Evolutionary conservation across 1,140 invertebrate species (phyloP).

Genomic region (Hormaphis cornu): DNA sequence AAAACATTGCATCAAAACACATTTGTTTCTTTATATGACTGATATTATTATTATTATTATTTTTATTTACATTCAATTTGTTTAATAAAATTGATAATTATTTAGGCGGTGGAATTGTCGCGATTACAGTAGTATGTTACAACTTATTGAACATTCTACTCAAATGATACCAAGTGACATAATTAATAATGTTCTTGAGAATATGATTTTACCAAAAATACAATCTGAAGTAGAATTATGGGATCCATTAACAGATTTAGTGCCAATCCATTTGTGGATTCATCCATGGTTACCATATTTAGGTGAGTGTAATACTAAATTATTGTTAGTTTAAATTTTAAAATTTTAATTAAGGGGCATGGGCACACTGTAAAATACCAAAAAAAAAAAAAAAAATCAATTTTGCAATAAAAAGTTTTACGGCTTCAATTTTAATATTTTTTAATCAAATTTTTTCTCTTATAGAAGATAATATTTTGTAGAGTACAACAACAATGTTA

Average conservation of each 20-base stretch:
- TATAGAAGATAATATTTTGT: too few species aligned
- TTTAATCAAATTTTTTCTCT: too few species aligned
- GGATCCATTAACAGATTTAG: slow-evolving; percentile 87
- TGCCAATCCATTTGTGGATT: slow-evolving; percentile 93
- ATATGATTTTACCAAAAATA: slow-evolving; percentile 70
- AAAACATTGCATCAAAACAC: too few species aligned
- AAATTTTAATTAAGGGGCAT: too few species aligned
- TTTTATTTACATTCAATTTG: neutral
- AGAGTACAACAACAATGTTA: too few species aligned
- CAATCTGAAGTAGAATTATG: slow-evolving; percentile 74
- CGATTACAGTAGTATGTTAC: slow-evolving; percentile 62
- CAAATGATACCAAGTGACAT: slow-evolving; percentile 74
- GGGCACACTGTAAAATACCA: too few species aligned
- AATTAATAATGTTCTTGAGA: slow-evolving; percentile 68
- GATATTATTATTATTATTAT: too few species aligned
- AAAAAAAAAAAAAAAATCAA: too few species aligned
- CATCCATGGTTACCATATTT: slow-evolving; percentile 86
- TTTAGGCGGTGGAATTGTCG: slow-evolving; percentile 61
- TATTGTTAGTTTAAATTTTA: too few species aligned
- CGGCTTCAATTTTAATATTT: too few species aligned
- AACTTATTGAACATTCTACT: slow-evolving; percentile 71
- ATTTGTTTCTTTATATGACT: too few species aligned
- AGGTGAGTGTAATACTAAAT: slow-evolving; percentile 43
- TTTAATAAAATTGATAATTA: neutral
- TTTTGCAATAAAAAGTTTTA: too few species aligned